Base-by-base conservation (phyloP, 2,113 vertebrate genomes). In the Myotis yumanensis region DNA sequence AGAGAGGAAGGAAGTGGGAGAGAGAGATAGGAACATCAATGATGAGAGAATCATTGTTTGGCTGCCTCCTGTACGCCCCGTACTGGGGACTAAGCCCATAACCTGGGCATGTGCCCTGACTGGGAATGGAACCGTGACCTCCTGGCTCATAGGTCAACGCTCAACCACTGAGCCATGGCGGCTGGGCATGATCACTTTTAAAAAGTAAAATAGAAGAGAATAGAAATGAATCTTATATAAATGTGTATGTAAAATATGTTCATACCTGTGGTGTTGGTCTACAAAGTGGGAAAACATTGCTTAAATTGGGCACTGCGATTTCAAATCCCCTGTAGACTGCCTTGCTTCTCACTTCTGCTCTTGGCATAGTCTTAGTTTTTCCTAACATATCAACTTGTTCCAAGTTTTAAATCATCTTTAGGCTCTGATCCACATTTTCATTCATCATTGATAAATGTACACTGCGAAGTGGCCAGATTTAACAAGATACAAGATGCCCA, bases 341-440 rank as follows among this genome's bases (percentile, higher is more conserved):
- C 2, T 4, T 59, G 54, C 16, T 3, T 72, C 25, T 84, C 37
- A 25, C 12, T 71, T 73, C 40, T 79, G 37, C 25, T 64, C 35
- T 89, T 90, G 28, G 30, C 52, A 28, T 84, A 54, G 12, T 77
- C 62, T 82, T 85, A 51, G 30, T 32, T 69, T 43, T 83, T 83
- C 22, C 73, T 77, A 22, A 72, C 2, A 23, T 72, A 68, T 37
- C 32, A 57, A 28, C 85, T 59, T 89, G 72, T 94, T 90, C 54
- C 46, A 62, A 77, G 89, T 81, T 62, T 94, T 62, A 82, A 68
- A 64, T 88, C 59, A 64, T n/a, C 54, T 95, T 81, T 11, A 54
- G 83, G n/a, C 12, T 46, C 30, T 54, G 86, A 35, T 57, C 10
- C n/a, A 25, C 37, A 66, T 59, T 90, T 75, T 92, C 59, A 73